phyloP scores from a whole-genome alignment of 1,140 invertebrate genomes.

The Vollenhovia emeryi region DNA sequence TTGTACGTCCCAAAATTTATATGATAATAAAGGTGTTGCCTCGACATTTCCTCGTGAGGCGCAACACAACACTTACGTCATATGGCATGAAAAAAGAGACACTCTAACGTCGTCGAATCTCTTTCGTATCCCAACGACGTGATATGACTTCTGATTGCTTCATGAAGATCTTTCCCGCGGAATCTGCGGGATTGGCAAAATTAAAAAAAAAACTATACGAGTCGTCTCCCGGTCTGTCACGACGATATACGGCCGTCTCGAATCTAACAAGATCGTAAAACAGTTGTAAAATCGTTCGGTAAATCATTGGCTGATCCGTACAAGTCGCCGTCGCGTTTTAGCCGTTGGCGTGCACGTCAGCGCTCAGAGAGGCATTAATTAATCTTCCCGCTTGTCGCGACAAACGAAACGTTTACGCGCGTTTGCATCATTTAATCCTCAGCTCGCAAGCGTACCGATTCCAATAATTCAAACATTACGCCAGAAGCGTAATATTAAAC shows the following conservation, averaged over 20 bases:
- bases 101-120: not conserved
- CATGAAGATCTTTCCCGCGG: not conserved
- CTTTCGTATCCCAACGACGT: not conserved
- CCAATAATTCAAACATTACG: not conserved
- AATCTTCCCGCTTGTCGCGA: not conserved
- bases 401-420: not conserved
- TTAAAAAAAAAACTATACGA: not conserved
- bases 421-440: not conserved
- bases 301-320: constrained; percentile 2
- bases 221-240: not conserved
- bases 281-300: not conserved
- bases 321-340: not conserved
- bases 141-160: not conserved
- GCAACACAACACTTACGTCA: not conserved
- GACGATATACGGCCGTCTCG: not conserved
- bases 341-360: not conserved
- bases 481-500: not conserved
- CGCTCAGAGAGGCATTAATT: not conserved
- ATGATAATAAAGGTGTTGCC: not conserved
- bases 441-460: not conserved
- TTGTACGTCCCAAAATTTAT: not conserved
- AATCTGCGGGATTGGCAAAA: not conserved
- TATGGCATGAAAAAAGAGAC: not conserved
- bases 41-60: not conserved
- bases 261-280: constrained; percentile 29